Percentiles rank a stretch among this genome's conserved stretches.
Evolutionary conservation across 2,113 vertebrate genomes (phyloP).

Genomic region (Columbina picui): DNA sequence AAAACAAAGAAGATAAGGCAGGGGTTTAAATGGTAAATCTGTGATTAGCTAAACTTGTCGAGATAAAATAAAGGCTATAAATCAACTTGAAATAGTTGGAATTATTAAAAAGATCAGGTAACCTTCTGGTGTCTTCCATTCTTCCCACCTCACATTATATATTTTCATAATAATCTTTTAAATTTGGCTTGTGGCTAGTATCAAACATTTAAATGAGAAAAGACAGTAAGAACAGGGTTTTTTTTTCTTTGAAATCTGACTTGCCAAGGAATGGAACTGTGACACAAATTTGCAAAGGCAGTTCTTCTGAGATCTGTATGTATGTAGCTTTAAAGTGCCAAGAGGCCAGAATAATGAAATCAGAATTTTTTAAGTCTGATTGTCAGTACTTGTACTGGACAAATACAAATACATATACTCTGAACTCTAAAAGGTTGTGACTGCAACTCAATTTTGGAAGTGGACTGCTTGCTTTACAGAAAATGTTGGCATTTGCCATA

Average conservation of each 20-base stretch:
- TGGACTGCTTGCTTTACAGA: background rate
- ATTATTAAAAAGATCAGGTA: background rate
- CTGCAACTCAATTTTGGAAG: background rate
- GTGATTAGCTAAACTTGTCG: background rate
- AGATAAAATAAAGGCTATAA: slow-evolving; percentile 15
- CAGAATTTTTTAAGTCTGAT: background rate
- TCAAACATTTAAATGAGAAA: background rate
- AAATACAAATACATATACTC: background rate
- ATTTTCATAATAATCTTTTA: background rate
- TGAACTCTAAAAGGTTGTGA: background rate
- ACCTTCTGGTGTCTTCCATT: background rate
- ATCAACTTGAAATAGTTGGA: background rate
- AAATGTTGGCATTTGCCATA: background rate
- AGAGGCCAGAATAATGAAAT: background rate
- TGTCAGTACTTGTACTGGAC: background rate
- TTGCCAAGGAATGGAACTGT: background rate
- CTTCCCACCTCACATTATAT: background rate
- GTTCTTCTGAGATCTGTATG: background rate
- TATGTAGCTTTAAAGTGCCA: background rate
- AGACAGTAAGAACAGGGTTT: background rate
- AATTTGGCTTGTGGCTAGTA: background rate
- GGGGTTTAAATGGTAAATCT: background rate
- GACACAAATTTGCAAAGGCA: background rate
- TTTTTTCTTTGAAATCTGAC: background rate
- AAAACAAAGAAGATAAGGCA: background rate